Base-by-base conservation (phyloP, 2,797 vertebrate genomes). In the Kryptolebias ocellatus region DNA sequence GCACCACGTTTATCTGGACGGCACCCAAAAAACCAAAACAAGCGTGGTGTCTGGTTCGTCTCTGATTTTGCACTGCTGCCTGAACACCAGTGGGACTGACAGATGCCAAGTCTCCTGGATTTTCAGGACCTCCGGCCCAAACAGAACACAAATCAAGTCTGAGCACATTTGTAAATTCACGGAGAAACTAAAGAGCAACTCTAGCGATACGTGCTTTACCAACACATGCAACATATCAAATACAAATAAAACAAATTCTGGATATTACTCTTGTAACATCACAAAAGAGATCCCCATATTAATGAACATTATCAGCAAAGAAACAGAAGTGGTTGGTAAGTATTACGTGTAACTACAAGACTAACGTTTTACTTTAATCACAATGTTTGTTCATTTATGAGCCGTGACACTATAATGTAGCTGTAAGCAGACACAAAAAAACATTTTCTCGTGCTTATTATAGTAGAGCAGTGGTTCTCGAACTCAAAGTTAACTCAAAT, bases 241-340 rank as follows among this genome's bases (percentile, higher is more conserved):
- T 0, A 17, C 71, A 42, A 60, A 6, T 4, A 0, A 1, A 9
- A 9, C 14, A 0, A 0, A 90, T 70, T 81, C 42, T 0, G 92
- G 93, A 69, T 45, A 28, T 47, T 93, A 91, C 47, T 55, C 3
- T 15, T 94, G 91, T 34, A 0, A 1, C 3, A n/a, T 62, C 0
- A 67, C 0, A 1, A 0, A 0, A 52, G 91, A 93, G 7, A 92
- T 90, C 53, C 91, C 93, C 0, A 0, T 0, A 0, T 0, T 68
- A 2, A 0, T 0, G 0, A 0, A 0, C 0, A 0, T 0, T 0
- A 0, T 0, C 0, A 90, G 63, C 73, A 60, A 0, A 0, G 60
- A 53, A 65, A 85, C 60, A 0, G 0, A 72, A 28, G 58, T 94
- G 9, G 56, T 90, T 9, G 0, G 92, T 93, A 86, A 93, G 92